These are phyloP conservation scores for Sarcophaga rosellei DNA, from an alignment of 2,888 invertebrate genomes.

Conservation along the genomic window DNA sequence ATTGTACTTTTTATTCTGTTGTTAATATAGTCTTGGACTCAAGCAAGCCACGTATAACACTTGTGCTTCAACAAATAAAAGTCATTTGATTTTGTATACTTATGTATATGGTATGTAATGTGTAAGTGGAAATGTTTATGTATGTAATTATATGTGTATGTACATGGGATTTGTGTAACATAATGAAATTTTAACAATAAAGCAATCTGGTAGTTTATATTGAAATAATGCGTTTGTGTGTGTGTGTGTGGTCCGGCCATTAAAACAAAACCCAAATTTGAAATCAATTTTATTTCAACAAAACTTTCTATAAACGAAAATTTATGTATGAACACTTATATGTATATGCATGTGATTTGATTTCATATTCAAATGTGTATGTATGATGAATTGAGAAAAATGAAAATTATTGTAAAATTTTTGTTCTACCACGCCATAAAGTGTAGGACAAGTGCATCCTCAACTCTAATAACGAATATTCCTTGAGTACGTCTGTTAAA, in stretches of 20 bases:
- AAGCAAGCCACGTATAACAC: not conserved
- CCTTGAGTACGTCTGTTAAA: no score
- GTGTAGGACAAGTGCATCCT: no score
- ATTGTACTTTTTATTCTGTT: not conserved
- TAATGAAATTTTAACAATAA: constrained; percentile 46
- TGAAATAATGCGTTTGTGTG: constrained; percentile 37
- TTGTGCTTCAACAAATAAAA: not conserved
- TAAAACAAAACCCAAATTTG: constrained; percentile 41
- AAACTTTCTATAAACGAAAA: constrained; percentile 2
- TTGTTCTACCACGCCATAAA: no score
- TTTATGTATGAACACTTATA: not conserved
- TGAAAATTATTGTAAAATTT: no score
- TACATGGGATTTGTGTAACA: not conserved
- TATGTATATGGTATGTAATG: not conserved
- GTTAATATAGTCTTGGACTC: not conserved
- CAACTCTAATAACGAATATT: no score
- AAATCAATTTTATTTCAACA: constrained; percentile 50
- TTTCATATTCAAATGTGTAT: not conserved
- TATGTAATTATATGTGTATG: no score
- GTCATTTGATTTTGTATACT: not conserved
- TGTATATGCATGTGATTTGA: not conserved
- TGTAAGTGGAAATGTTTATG: no score
- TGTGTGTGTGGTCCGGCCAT: constrained; percentile 23
- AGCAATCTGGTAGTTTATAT: constrained; percentile 45
- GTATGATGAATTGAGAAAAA: not conserved